Evolutionary conservation across 2,888 invertebrate species (phyloP).

Genomic region (Heliconius ismenius): DNA sequence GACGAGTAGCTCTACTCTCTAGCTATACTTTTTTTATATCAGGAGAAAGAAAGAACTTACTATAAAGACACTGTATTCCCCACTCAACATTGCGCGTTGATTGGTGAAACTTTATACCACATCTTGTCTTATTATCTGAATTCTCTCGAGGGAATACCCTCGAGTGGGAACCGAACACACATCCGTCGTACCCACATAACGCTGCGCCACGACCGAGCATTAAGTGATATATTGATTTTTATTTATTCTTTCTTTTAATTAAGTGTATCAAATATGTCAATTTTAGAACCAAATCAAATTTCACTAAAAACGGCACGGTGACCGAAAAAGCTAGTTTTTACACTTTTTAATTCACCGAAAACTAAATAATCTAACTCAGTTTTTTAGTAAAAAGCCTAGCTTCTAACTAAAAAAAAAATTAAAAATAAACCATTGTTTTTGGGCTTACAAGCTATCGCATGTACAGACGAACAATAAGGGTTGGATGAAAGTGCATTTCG

Average conservation of each 20-base stretch:
- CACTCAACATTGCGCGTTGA: not conserved
- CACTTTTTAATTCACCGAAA: too few relatives aligned
- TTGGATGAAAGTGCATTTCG: conserved; percentile 35
- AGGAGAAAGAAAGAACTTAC: not conserved
- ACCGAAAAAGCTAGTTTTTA: too few relatives aligned
- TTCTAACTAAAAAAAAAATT: not conserved
- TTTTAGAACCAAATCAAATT: too few relatives aligned
- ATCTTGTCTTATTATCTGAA: not conserved
- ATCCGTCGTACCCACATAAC: too few relatives aligned
- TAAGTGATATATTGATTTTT: too few relatives aligned
- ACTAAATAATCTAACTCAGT: too few relatives aligned
- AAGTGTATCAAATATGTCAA: too few relatives aligned
- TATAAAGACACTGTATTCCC: not conserved
- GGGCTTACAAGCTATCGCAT: conserved; percentile 20
- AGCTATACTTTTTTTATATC: not conserved
- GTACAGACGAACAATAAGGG: conserved; percentile 29
- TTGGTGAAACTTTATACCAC: not conserved
- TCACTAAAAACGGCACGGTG: too few relatives aligned
- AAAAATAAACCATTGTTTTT: conserved; percentile 18
- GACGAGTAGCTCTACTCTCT: not conserved
- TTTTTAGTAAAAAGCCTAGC: not conserved
- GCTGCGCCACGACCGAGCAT: not conserved
- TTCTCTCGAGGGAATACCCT: not conserved
- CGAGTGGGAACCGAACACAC: not conserved
- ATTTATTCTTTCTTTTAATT: too few relatives aligned